Base-by-base conservation (phyloP, 1,140 invertebrate genomes). In the Macrostomum lignano region DNA sequence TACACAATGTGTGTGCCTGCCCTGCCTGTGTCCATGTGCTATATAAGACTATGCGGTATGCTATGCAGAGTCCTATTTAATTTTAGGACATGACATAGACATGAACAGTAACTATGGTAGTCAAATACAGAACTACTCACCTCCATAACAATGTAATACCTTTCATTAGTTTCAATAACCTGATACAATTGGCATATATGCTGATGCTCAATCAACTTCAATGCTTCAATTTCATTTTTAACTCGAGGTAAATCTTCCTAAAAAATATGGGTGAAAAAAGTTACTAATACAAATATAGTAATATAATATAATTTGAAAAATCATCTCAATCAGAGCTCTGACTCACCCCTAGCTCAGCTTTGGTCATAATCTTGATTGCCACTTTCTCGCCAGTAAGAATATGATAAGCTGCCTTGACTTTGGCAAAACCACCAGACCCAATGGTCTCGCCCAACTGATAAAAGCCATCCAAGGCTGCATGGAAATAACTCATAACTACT, bases 351-450 rank as follows among this genome's bases (percentile, higher is more conserved):
- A n/a, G n/a, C n/a, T n/a, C n/a, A n/a, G n/a, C 55, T 54, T 78
- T 78, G 40, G 75, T 69, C 65, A 78, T 74, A 21, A 75, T 73
- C 61, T 78, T 78, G 33, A 77, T 66, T n/a, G 74, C 74, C 33
- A 77, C 73, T 48, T 73, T 72, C 46, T 74, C 70, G 23, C 70
- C 70, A 24, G 74, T 75, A 3, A 71, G 51, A 7, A 68, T 41
- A 56, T 78, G 74, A 9, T 66, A 72, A 1, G 67, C 74, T 17
- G 73, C 52, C 45, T 74, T 73, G 4, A 78, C 74, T 61, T 74
- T 74, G 1, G 68, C 72, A 55, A 76, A 77, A 17, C 73, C 73
- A 31, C 52, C 52, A 40, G 65, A 65, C 6, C 70, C 70, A 41
- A 73, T 67, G 2, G 71, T 74, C 49, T 72, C 70, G 39, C 72